phyloP scores from a whole-genome alignment of 2,113 vertebrate species.

The Marmota monax region DNA sequence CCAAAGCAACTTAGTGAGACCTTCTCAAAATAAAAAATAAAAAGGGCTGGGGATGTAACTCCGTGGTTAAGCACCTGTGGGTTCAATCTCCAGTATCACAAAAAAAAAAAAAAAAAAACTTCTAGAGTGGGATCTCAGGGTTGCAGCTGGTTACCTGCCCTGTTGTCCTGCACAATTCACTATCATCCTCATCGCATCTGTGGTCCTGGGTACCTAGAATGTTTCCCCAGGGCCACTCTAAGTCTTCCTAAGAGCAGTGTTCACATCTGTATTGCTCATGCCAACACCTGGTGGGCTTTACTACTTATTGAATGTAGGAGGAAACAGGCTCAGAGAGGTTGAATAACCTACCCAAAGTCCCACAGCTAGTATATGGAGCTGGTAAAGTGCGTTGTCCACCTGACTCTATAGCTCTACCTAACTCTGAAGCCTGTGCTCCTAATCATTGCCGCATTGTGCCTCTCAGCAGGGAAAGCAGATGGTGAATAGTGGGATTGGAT shows the following conservation, averaged over 20 bases:
- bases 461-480: slow-evolving; percentile 53
- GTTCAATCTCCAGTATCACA: too few species aligned
- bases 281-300: neutral
- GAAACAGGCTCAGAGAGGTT: neutral
- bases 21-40: too few species aligned
- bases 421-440: neutral
- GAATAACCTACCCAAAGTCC: neutral
- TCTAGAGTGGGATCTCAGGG: neutral
- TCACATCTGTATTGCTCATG: neutral
- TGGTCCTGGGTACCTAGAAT: neutral
- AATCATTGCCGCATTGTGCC: neutral
- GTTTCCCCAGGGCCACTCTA: neutral
- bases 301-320: neutral
- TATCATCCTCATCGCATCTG: neutral
- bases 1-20: too few species aligned
- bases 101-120: neutral
- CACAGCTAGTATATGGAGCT: neutral
- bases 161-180: accelerated
- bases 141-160: neutral
- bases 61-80: too few species aligned
- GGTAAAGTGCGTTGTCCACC: neutral
- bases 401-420: neutral
- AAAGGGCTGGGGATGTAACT: too few species aligned
- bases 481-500: neutral
- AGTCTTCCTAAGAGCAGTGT: neutral